Conservation (phyloP, 2,888 invertebrate species). For the Nephrotoma flavescens region DNA sequence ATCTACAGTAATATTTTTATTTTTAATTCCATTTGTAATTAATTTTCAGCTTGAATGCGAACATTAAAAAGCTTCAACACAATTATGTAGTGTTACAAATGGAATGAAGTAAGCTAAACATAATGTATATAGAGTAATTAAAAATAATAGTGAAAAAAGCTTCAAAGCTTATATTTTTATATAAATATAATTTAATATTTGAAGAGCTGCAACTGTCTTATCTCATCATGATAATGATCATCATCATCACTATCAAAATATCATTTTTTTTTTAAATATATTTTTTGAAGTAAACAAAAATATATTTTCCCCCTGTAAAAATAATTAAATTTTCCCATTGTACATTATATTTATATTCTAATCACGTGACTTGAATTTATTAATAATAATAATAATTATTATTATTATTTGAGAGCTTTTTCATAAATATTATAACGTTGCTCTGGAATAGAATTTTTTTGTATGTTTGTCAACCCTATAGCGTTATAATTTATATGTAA, state of each 20-base stretch:
- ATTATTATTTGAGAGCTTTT: neutral
- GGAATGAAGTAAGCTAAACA: neutral
- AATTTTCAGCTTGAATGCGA: neutral
- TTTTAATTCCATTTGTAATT: neutral
- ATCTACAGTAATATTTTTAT: neutral
- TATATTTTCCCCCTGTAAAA: neutral
- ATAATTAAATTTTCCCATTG: neutral
- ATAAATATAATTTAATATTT: neutral
- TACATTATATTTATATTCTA: neutral
- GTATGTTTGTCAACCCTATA: neutral
- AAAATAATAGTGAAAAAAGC: neutral
- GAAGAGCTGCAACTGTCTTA: slow-evolving; percentile 1
- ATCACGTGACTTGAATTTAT: neutral
- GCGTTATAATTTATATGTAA: neutral
- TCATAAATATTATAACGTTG: neutral
- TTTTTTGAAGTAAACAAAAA: neutral
- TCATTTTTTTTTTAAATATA: neutral
- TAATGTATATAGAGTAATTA: neutral
- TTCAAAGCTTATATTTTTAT: neutral
- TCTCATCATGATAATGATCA: neutral
- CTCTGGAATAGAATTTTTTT: slow-evolving; percentile 3
- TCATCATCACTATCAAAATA: neutral
- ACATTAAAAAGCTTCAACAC: neutral
- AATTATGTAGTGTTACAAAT: neutral
- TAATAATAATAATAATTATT: neutral